phyloP scores from a whole-genome alignment of 2,888 invertebrate genomes.

The Nephrocerus scutellatus region DNA sequence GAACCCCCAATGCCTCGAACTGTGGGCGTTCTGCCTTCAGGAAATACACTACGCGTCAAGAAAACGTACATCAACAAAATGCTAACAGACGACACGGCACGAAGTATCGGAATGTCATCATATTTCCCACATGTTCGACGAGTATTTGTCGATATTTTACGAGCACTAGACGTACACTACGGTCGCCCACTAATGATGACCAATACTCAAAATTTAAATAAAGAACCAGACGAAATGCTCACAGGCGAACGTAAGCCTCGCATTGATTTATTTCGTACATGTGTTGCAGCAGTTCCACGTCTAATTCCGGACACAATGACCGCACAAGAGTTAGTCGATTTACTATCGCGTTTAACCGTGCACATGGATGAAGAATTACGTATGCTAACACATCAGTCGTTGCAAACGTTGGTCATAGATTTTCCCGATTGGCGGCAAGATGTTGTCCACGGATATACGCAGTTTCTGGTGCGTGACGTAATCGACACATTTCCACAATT shows the following conservation, averaged over 20 bases:
- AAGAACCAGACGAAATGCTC: constrained; percentile 85
- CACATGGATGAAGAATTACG: constrained; percentile 98
- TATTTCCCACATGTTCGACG: constrained; percentile 94
- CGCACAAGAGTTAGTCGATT: constrained; percentile 85
- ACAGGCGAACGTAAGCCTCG: constrained; percentile 95
- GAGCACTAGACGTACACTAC: constrained; percentile 91
- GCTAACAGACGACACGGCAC: constrained; percentile 92
- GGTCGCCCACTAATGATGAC: constrained; percentile 97
- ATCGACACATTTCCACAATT: constrained; percentile 52
- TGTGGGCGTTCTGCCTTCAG: constrained; percentile 89
- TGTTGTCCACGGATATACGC: constrained; percentile 87
- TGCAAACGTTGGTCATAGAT: constrained; percentile 92
- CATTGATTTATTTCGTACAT: constrained; percentile 95
- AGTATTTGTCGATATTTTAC: constrained; percentile 90
- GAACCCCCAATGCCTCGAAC: constrained; percentile 99
- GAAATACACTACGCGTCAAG: constrained; percentile 88
- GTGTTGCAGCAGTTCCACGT: constrained; percentile 96
- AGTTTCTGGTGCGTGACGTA: constrained; percentile 90
- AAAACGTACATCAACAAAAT: constrained; percentile 95
- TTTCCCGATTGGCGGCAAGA: constrained; percentile 98
- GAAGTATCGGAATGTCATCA: constrained; percentile 92
- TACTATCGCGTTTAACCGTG: constrained; percentile 87
- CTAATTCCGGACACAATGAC: constrained; percentile 97
- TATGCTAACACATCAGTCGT: constrained; percentile 85
- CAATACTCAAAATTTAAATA: constrained; percentile 90